These are phyloP conservation scores for Laticauda colubrina DNA, from an alignment of 2,113 vertebrate genomes.

Conservation along the genomic window DNA sequence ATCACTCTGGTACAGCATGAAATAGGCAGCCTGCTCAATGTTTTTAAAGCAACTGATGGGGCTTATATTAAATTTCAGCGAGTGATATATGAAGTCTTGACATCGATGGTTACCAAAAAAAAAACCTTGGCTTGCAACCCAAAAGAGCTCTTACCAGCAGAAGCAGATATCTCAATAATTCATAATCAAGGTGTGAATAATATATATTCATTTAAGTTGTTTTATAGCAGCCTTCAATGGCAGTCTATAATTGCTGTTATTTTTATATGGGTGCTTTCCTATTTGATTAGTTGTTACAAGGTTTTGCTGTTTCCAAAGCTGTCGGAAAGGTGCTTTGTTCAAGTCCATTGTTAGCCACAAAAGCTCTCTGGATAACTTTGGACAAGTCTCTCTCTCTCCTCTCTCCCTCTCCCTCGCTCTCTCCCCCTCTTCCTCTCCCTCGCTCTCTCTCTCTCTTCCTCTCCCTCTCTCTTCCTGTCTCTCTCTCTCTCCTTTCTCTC, in stretches of 20 bases:
- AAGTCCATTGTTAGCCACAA: background rate
- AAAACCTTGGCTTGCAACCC: background rate
- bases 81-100: background rate
- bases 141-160: background rate
- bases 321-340: background rate
- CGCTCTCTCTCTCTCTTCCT: no score
- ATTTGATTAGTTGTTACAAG: background rate
- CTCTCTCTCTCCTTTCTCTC: no score
- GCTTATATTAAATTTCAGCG: background rate
- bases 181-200: conserved; percentile 2
- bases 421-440: no score
- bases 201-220: background rate
- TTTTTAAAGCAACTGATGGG: background rate
- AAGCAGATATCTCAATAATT: background rate
- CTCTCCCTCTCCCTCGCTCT: no score
- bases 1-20: background rate
- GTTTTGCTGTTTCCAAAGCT: background rate
- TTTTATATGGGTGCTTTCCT: background rate
- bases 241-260: background rate
- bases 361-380: background rate
- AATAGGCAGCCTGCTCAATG: background rate
- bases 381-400: background rate
- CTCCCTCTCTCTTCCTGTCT: no score
- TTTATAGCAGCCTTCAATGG: background rate
- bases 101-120: background rate